Percentiles rank a stretch among this genome's conserved stretches.
phyloP scores from a whole-genome alignment of 1,140 invertebrate species.

The Rhopalosiphum padi region DNA sequence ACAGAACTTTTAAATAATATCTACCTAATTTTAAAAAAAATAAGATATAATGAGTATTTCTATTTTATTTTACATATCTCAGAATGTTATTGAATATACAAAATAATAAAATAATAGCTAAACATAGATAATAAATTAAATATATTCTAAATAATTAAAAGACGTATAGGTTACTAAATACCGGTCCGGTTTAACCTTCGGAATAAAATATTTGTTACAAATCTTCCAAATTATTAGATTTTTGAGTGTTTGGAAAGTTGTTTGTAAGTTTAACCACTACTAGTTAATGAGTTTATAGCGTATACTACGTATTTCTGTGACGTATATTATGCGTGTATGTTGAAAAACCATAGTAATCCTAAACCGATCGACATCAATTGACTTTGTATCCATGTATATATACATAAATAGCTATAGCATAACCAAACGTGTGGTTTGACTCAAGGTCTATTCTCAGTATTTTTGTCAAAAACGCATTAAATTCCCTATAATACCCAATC shows the following conservation, averaged over 20 bases:
- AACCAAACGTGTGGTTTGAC: neutral
- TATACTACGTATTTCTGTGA: neutral
- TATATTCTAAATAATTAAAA: too few relatives aligned
- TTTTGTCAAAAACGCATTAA: too few relatives aligned
- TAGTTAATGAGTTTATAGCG: neutral
- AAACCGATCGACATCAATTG: neutral
- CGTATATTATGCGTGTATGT: neutral
- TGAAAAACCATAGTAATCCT: neutral
- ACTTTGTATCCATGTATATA: neutral
- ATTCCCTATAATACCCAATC: too few relatives aligned
- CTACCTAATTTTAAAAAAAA: neutral
- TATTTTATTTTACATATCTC: too few relatives aligned
- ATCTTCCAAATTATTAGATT: neutral
- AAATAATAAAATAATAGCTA: too few relatives aligned
- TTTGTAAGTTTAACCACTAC: neutral
- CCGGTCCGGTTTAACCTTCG: too few relatives aligned
- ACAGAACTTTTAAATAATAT: neutral
- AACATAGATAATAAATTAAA: too few relatives aligned
- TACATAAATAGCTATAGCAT: neutral
- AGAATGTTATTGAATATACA: too few relatives aligned
- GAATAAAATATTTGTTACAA: neutral
- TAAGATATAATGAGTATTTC: too few relatives aligned
- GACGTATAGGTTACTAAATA: too few relatives aligned
- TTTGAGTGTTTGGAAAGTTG: neutral
- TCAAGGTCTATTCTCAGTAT: too few relatives aligned